Evolutionary conservation across 2,888 invertebrate species (phyloP).

Genomic region (Lathronympha strigana): DNA sequence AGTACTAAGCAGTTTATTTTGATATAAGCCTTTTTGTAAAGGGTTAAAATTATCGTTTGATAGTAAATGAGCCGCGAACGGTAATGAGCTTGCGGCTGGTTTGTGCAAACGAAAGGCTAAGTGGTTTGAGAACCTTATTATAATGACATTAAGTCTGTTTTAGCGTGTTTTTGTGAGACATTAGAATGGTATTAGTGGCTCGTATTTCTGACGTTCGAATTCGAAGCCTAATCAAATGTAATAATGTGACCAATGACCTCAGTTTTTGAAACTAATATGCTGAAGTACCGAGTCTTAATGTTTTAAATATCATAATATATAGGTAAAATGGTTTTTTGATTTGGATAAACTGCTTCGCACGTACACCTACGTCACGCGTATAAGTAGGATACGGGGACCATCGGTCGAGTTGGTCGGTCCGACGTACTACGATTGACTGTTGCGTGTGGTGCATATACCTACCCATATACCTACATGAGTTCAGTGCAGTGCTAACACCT

Average conservation of each 20-base stretch:
- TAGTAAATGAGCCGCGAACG: slow-evolving; percentile 14
- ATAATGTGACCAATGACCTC: neutral
- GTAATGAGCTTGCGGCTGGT: slow-evolving; percentile 43
- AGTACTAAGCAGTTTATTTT: neutral
- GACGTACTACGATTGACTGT: too few relatives aligned
- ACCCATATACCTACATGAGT: too few relatives aligned
- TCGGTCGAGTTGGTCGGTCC: too few relatives aligned
- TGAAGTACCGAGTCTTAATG: too few relatives aligned
- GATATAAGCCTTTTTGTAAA: slow-evolving; percentile 1
- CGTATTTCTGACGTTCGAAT: slow-evolving; percentile 6
- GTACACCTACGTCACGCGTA: too few relatives aligned
- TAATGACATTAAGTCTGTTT: neutral
- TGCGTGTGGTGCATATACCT: too few relatives aligned
- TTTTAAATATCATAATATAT: too few relatives aligned
- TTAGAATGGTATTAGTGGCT: neutral
- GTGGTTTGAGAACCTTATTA: neutral
- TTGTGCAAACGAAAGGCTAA: slow-evolving; percentile 10
- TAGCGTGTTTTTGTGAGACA: neutral
- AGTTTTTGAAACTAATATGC: neutral
- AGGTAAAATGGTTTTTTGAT: too few relatives aligned
- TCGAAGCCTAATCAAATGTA: neutral
- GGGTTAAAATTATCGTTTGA: neutral
- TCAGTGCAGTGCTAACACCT: too few relatives aligned
- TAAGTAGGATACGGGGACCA: too few relatives aligned
- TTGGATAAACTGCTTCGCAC: too few relatives aligned